phyloP scores from a whole-genome alignment of 2,888 invertebrate genomes.

The Dexiosoma caninum region DNA sequence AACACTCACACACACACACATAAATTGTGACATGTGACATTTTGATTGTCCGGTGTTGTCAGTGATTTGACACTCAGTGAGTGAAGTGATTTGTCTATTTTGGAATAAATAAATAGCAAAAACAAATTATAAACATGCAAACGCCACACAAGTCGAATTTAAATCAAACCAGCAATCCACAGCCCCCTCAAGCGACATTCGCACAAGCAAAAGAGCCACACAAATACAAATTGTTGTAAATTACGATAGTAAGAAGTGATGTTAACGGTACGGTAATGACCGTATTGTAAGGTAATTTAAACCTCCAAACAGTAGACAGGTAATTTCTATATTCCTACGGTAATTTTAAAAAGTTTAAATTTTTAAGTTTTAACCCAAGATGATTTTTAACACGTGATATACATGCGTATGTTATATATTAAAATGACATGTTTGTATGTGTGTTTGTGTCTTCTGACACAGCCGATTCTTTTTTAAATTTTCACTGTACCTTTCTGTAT shows the following conservation, averaged over 20 bases:
- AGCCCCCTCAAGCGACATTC: background rate
- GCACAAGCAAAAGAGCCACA: background rate
- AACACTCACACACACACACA: background rate
- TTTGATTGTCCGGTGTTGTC: conserved; percentile 61
- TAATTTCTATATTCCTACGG: too few relatives aligned
- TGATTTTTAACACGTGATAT: too few relatives aligned
- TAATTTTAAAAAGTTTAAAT: too few relatives aligned
- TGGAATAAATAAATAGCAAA: background rate
- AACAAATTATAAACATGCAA: conserved; percentile 29
- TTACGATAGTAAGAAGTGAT: conserved; percentile 2
- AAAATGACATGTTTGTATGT: too few relatives aligned
- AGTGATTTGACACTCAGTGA: conserved; percentile 65
- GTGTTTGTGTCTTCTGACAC: too few relatives aligned
- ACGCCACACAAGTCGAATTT: conserved; percentile 26
- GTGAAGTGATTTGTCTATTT: conserved; percentile 64
- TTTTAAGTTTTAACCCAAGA: too few relatives aligned
- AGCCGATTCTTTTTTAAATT: too few relatives aligned
- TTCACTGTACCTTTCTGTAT: too few relatives aligned
- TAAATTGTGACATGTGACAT: conserved; percentile 51
- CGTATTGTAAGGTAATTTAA: too few relatives aligned
- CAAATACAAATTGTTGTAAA: background rate
- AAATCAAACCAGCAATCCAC: conserved; percentile 26
- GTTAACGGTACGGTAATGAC: background rate
- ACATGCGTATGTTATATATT: too few relatives aligned
- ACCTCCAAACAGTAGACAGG: too few relatives aligned